Evolutionary conservation across 2,888 invertebrate species (phyloP).

Genomic region (Ophion ventricosus): DNA sequence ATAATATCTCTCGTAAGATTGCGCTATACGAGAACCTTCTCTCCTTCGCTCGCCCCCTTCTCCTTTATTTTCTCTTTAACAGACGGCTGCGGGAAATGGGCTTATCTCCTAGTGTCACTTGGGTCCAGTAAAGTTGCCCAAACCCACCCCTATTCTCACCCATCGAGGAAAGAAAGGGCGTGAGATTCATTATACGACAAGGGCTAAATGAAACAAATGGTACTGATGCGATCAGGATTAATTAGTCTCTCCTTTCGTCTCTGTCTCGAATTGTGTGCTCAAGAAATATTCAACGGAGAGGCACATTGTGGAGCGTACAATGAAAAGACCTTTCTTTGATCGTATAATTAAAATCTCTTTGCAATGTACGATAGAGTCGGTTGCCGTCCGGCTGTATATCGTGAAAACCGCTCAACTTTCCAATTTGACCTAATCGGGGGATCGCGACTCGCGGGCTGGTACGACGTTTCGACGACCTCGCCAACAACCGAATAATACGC

Average conservation of each 20-base stretch:
- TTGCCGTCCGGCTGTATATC: too few relatives aligned
- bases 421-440: conserved; percentile 55
- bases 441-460: conserved; percentile 31
- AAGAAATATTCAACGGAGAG: too few relatives aligned
- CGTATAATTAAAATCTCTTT: too few relatives aligned
- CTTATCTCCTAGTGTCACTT: conserved; percentile 5
- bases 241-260: too few relatives aligned
- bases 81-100: conserved; percentile 7
- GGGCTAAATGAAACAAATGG: neutral
- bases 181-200: neutral
- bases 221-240: too few relatives aligned
- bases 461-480: neutral
- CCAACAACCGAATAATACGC: too few relatives aligned
- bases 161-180: neutral
- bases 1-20: conserved; percentile 56
- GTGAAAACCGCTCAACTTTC: conserved; percentile 40
- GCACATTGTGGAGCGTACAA: too few relatives aligned
- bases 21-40: conserved; percentile 8
- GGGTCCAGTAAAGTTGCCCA: neutral
- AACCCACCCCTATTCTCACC: too few relatives aligned
- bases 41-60: neutral
- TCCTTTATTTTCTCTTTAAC: neutral
- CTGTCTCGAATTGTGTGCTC: too few relatives aligned
- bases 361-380: too few relatives aligned
- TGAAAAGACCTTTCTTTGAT: too few relatives aligned